Conservation (phyloP, 2,797 vertebrate species). For the Pipistrellus nathusii region DNA sequence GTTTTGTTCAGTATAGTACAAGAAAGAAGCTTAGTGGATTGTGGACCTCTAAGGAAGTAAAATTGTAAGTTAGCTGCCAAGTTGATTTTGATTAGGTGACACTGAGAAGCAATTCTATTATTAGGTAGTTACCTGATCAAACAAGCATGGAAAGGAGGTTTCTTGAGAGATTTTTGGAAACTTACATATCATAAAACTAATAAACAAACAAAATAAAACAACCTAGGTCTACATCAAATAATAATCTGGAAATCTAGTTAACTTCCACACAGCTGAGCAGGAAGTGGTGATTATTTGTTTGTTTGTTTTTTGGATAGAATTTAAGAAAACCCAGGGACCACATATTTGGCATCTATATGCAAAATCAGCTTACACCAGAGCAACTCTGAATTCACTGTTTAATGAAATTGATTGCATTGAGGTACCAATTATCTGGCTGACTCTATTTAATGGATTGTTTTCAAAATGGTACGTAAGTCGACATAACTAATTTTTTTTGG, state of each 20-base stretch:
- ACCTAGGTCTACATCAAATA: not conserved
- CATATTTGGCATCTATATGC: not conserved
- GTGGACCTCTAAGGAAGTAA: not conserved
- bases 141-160: not conserved
- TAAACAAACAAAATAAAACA: not conserved
- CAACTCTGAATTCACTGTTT: not conserved
- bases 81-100: not conserved
- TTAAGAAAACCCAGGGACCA: not conserved
- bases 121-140: constrained; percentile 29
- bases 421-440: not conserved
- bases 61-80: not conserved
- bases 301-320: not conserved
- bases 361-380: not conserved
- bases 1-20: not conserved
- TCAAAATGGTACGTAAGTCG: not conserved
- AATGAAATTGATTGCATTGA: not conserved
- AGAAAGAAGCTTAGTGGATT: not conserved
- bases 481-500: not conserved
- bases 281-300: not conserved
- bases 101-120: not conserved
- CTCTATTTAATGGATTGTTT: constrained; percentile 11
- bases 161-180: constrained; percentile 30
- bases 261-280: not conserved
- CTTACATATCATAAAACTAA: constrained; percentile 3
- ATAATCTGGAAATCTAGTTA: not conserved